Conservation (phyloP, 2,888 invertebrate genomes). For the Acrocera orbiculus region DNA sequence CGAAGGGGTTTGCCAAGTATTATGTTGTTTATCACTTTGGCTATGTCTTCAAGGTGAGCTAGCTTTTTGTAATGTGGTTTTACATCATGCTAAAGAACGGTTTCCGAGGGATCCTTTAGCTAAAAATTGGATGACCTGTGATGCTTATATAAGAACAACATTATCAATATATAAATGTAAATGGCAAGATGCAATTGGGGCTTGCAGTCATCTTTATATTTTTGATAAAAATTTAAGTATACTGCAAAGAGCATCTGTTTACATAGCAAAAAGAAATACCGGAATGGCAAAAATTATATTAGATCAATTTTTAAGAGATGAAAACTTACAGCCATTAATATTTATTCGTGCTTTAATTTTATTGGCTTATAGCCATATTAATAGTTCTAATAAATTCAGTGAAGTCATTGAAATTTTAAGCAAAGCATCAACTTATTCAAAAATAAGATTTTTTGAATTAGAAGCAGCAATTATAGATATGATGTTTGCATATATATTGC, state of each 20-base stretch:
- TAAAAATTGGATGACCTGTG: constrained; percentile 48
- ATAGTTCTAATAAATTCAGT: constrained; percentile 32
- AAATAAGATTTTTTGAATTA: constrained; percentile 58
- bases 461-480: constrained; percentile 56
- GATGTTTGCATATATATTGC: constrained; percentile 60
- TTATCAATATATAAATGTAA: constrained; percentile 34
- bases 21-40: constrained; percentile 45
- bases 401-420: constrained; percentile 42
- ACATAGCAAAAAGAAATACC: constrained; percentile 29
- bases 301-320: constrained; percentile 18
- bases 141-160: constrained; percentile 38
- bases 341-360: constrained; percentile 50
- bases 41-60: constrained; percentile 34
- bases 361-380: constrained; percentile 44
- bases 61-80: constrained; percentile 39
- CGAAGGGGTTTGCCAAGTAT: constrained; percentile 49
- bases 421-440: constrained; percentile 55
- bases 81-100: constrained; percentile 42
- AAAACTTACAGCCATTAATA: constrained; percentile 30
- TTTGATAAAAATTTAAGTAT: constrained; percentile 49
- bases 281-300: constrained; percentile 24
- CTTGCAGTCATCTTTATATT: constrained; percentile 48
- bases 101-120: constrained; percentile 46
- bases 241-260: constrained; percentile 31
- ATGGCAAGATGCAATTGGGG: constrained; percentile 51